Evolutionary conservation across 1,140 invertebrate genomes (phyloP), one percentile per base, ranked within the genome.

Genomic region (Brachionus calyciflorus): DNA sequence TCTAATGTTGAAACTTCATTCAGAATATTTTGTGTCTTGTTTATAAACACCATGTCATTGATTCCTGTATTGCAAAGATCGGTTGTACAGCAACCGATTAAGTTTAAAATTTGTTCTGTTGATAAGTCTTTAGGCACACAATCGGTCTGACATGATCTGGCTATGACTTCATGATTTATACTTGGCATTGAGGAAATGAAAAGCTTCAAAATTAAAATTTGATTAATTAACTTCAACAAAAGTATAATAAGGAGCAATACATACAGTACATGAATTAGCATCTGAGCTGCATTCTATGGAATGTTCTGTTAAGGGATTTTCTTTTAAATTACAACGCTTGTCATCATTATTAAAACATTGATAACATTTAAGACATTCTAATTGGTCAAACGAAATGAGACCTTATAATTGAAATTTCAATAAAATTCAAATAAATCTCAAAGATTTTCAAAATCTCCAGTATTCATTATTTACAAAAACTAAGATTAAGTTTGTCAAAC

Each of bases 331-430:
- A 28, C 60, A 65, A 19, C n/a, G 41, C 44, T 6, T 37, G 28
- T 65, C 19, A 14, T 65, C 37, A 41, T 12, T 24, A 2, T 37
- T 65, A 65, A 65, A 65, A 19, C 60, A 65, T 17, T 65, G 60
- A 19, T 14, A 65, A n/a, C 60, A 65, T 26, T 65, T 41, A 14
- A 65, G 14, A 12, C 60, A 12, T 24, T 65, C 17, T n/a, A n/a
- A 41, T 17, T 17, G 5, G 14, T 14, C 28, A 24, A 55, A 12
- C 1, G 33, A 28, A 9, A 24, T n/a, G 24, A 30, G 17, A 37
- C 55, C 55, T 33, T 17, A 17, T 12, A 17, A 2, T 3, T 40
- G 6, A 49, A 30, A 9, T 37, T 60, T 60, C 19, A 21, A 19
- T 3, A n/a, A n/a, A n/a, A n/a, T n/a, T n/a, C n/a, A 12, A 60